These are phyloP conservation scores for Seira sanloemensis DNA, from an alignment of 2,888 invertebrate species.

Conservation along the genomic window DNA sequence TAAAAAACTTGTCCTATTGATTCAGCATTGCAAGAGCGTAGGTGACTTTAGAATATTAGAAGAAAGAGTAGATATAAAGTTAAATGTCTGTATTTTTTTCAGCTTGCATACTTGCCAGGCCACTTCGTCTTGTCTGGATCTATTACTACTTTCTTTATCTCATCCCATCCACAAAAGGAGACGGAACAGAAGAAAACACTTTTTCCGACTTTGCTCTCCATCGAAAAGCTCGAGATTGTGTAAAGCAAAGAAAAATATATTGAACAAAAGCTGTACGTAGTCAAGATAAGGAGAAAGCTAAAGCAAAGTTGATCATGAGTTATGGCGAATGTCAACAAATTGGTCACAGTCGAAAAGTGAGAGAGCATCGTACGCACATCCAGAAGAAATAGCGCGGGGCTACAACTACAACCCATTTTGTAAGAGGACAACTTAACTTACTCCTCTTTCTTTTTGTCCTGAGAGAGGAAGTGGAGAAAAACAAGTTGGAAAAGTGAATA, in stretches of 20 bases:
- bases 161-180: constrained; percentile 17
- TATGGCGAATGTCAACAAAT: constrained; percentile 67
- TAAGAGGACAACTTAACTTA: too few relatives aligned
- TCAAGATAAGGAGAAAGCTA: constrained; percentile 21
- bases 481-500: constrained; percentile 50
- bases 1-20: constrained; percentile 33
- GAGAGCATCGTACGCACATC: background rate
- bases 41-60: background rate
- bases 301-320: constrained; percentile 62
- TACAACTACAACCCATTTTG: too few relatives aligned
- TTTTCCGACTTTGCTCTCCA: background rate
- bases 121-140: constrained; percentile 21
- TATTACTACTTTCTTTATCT: constrained; percentile 45
- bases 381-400: background rate
- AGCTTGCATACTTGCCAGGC: background rate
- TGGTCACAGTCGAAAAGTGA: constrained; percentile 62
- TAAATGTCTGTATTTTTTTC: background rate
- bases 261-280: background rate
- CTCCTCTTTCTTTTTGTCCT: background rate
- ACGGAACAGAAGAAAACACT: constrained; percentile 18
- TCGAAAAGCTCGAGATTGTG: too few relatives aligned
- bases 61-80: background rate
- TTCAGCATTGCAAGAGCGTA: background rate
- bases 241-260: background rate
- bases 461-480: constrained; percentile 35